phyloP scores from a whole-genome alignment of 1,140 invertebrate genomes.

The Glomeris maerens region DNA sequence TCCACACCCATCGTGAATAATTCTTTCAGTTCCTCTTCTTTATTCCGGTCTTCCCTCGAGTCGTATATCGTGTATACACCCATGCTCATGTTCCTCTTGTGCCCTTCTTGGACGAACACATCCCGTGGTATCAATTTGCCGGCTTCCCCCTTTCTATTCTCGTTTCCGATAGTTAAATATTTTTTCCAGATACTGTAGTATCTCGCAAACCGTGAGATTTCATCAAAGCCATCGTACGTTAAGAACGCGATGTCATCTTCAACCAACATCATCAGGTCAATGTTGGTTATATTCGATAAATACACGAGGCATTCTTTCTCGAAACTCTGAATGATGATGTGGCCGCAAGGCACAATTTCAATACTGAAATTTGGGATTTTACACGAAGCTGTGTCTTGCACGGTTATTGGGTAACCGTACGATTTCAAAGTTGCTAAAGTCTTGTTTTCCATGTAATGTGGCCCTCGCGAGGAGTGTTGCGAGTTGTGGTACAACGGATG shows the following conservation, averaged over 20 bases:
- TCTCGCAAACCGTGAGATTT: constrained; percentile 4
- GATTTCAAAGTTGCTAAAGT: no score
- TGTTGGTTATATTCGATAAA: constrained; percentile 4
- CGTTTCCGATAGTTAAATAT: constrained; percentile 13
- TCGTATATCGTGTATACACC: constrained; percentile 16
- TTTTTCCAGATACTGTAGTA: constrained; percentile 17
- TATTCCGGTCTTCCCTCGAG: constrained; percentile 8
- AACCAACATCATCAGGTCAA: constrained; percentile 11
- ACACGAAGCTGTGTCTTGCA: constrained; percentile 5
- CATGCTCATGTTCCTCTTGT: constrained; percentile 13
- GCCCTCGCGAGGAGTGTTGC: no score
- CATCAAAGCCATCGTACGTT: constrained; percentile 12
- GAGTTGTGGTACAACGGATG: no score
- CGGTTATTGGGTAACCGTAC: no score
- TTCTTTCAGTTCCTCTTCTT: constrained; percentile 14
- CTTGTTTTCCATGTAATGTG: no score
- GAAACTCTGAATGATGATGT: constrained; percentile 17
- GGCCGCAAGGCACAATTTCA: constrained; percentile 9
- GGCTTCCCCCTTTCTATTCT: constrained; percentile 7
- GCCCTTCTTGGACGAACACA: constrained; percentile 11
- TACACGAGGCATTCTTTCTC: constrained; percentile 13
- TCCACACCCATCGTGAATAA: constrained; percentile 17
- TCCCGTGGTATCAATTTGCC: constrained; percentile 16
- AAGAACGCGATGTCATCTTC: constrained; percentile 5
- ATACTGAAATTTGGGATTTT: not conserved